These are phyloP conservation scores for Melanostoma mellinum DNA, from an alignment of 2,888 invertebrate genomes.

Conservation along the genomic window DNA sequence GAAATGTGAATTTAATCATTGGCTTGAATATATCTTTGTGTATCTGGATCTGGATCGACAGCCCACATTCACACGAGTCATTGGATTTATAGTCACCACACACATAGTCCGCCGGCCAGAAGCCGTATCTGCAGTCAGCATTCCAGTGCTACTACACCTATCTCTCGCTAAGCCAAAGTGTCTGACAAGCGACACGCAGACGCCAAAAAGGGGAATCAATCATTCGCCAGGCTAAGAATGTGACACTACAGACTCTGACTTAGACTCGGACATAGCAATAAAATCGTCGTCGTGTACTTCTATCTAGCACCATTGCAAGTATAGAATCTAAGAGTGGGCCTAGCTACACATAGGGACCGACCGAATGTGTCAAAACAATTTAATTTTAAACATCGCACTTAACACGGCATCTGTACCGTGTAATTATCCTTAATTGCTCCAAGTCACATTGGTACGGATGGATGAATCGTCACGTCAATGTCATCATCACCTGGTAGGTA, in stretches of 20 bases:
- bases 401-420: constrained; percentile 60
- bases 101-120: constrained; percentile 45
- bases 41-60: constrained; percentile 66
- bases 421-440: constrained; percentile 67
- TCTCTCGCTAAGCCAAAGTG: constrained; percentile 29
- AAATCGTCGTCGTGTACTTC: constrained; percentile 11
- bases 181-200: constrained; percentile 70
- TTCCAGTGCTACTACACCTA: constrained; percentile 49
- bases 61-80: constrained; percentile 71
- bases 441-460: constrained; percentile 27
- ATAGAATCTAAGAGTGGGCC: constrained; percentile 35
- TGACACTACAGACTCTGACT: constrained; percentile 61
- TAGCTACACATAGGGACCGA: background rate
- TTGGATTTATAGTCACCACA: constrained; percentile 69
- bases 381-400: constrained; percentile 57
- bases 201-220: constrained; percentile 70
- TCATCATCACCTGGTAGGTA: constrained; percentile 62
- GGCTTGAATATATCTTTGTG: constrained; percentile 33
- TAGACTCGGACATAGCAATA: constrained; percentile 30
- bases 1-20: constrained; percentile 38
- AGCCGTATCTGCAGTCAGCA: constrained; percentile 49
- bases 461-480: constrained; percentile 55
- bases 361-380: constrained; percentile 63
- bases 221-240: constrained; percentile 61
- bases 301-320: constrained; percentile 1